Evolutionary conservation across 2,888 invertebrate species (phyloP).

Genomic region (Polyommatus icarus): DNA sequence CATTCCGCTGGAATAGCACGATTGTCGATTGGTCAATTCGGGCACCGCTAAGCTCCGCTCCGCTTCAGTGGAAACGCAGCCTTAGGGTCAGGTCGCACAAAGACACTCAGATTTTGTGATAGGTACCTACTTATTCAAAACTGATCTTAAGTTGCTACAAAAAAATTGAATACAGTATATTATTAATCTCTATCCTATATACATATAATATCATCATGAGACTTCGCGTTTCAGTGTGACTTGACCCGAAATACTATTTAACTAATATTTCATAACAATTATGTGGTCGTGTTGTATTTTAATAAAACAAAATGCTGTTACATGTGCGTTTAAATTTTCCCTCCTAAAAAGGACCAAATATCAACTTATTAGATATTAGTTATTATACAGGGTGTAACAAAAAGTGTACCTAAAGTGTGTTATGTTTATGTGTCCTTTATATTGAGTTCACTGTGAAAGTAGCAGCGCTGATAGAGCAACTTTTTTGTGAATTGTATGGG

Average conservation of each 20-base stretch:
- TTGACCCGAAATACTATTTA: constrained; percentile 51
- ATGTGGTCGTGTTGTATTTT: constrained; percentile 75
- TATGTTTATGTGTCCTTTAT: no score
- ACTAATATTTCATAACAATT: constrained; percentile 62
- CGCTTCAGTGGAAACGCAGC: no score
- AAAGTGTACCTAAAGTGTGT: no score
- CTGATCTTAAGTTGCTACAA: no score
- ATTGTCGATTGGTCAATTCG: no score
- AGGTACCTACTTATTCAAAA: background rate
- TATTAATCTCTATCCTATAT: background rate
- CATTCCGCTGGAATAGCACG: no score
- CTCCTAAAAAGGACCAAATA: background rate
- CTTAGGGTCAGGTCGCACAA: background rate
- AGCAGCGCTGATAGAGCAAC: no score
- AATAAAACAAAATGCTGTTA: constrained; percentile 73
- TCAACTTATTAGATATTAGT: no score
- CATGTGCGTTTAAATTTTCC: constrained; percentile 33
- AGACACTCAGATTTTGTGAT: background rate
- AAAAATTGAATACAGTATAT: background rate
- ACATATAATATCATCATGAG: background rate
- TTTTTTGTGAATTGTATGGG: no score
- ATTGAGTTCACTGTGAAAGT: no score
- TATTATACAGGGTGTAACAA: no score
- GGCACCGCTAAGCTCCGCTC: no score
- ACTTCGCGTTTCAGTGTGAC: background rate